Evolutionary conservation across 2,113 vertebrate species (phyloP).

Genomic region (Gobius niger): DNA sequence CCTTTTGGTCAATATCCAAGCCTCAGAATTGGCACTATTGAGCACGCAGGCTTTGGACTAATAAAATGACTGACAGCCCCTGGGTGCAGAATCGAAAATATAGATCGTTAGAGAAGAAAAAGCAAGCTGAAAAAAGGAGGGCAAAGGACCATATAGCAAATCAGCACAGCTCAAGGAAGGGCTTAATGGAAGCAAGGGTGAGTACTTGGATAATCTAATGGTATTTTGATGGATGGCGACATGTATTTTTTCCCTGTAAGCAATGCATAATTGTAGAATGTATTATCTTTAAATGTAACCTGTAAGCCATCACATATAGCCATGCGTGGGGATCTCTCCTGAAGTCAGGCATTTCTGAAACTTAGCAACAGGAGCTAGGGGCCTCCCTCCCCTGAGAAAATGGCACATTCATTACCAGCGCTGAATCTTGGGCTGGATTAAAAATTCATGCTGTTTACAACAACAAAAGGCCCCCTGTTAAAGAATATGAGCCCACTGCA

Average conservation of each 20-base stretch:
- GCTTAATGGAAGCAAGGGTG: constrained; percentile 44
- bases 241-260: constrained; percentile 4
- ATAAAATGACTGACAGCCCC: constrained; percentile 77
- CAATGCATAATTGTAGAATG: not conserved
- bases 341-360: constrained; percentile 71
- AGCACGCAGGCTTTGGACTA: constrained; percentile 70
- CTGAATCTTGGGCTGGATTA: constrained; percentile 76
- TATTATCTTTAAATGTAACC: not conserved
- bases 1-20: constrained; percentile 68
- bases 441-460: constrained; percentile 83
- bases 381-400: constrained; percentile 70
- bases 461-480: constrained; percentile 73
- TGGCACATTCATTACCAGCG: constrained; percentile 76
- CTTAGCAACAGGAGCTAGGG: constrained; percentile 75
- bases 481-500: constrained; percentile 74
- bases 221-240: constrained; percentile 11
- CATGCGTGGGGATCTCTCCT: constrained; percentile 55
- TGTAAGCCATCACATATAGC: not conserved
- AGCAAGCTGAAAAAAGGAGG: constrained; percentile 50
- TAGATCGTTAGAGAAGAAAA: constrained; percentile 64
- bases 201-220: constrained; percentile 59
- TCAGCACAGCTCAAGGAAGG: constrained; percentile 43
- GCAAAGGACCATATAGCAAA: constrained; percentile 49
- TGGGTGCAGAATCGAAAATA: constrained; percentile 73
- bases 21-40: constrained; percentile 73